These are phyloP conservation scores for Osmoderma eremita DNA, from an alignment of 2,888 invertebrate genomes.

Conservation along the genomic window DNA sequence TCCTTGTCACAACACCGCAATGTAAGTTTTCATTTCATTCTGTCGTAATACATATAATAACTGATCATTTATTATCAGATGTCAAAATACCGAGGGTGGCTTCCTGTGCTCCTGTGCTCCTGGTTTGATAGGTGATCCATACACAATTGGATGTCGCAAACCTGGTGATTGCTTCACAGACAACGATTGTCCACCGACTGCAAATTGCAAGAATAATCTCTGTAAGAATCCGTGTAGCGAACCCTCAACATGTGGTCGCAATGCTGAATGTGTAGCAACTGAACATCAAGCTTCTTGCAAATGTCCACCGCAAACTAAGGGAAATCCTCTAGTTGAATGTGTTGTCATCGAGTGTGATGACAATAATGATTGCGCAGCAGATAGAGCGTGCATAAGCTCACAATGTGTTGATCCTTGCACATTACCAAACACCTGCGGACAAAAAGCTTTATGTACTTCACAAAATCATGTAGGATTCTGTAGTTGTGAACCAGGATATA, in stretches of 20 bases:
- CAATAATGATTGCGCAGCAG: conserved; percentile 77
- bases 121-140: conserved; percentile 82
- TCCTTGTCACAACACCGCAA: conserved; percentile 83
- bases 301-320: conserved; percentile 79
- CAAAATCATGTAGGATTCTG: conserved; percentile 84
- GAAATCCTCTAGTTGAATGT: conserved; percentile 80
- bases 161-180: conserved; percentile 86
- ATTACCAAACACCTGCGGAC: conserved; percentile 83
- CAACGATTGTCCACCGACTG: conserved; percentile 80
- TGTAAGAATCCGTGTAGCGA: conserved; percentile 83
- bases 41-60: not conserved
- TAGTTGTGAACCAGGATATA: conserved; percentile 83
- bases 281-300: conserved; percentile 78
- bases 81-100: conserved; percentile 82
- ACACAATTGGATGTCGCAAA: conserved; percentile 77
- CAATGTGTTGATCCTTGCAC: conserved; percentile 86
- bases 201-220: conserved; percentile 77
- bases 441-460: conserved; percentile 79
- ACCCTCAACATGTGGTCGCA: conserved; percentile 74
- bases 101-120: conserved; percentile 81
- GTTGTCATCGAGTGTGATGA: conserved; percentile 79
- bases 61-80: conserved; percentile 62
- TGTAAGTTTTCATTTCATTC: conserved; percentile 58
- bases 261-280: conserved; percentile 78
- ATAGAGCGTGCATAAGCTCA: conserved; percentile 80